These are phyloP conservation scores for Zonotrichia leucophrys DNA, from an alignment of 2,113 vertebrate species.

Conservation along the genomic window DNA sequence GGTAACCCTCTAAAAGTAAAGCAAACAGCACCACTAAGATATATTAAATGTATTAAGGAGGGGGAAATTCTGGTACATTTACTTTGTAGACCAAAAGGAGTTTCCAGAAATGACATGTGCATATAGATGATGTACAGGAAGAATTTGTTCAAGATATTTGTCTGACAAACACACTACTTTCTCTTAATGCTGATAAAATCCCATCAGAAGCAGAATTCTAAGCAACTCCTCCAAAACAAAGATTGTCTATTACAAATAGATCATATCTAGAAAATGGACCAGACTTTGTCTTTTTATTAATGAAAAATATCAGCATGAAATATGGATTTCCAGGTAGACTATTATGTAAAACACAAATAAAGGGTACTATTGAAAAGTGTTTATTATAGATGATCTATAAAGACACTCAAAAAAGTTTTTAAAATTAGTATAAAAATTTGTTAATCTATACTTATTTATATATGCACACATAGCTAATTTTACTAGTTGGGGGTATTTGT, in stretches of 20 bases:
- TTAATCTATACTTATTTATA: not conserved
- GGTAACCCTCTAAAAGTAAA: not conserved
- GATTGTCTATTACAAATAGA: not conserved
- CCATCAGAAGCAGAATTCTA: not conserved
- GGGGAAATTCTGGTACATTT: fast-evolving
- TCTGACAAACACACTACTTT: not conserved
- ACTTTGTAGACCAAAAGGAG: not conserved
- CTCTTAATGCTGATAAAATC: not conserved
- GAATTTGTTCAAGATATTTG: not conserved
- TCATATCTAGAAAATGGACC: not conserved
- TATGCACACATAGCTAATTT: not conserved
- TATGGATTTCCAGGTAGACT: not conserved
- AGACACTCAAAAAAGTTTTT: not conserved
- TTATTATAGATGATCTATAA: not conserved
- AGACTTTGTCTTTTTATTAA: not conserved
- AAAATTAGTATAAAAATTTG: not conserved
- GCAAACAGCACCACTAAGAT: not conserved
- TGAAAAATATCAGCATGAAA: not conserved
- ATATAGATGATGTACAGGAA: not conserved
- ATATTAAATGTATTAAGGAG: not conserved
- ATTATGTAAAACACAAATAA: not conserved
- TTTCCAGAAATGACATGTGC: not conserved
- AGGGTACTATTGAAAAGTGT: not conserved
- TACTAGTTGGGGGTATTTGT: not conserved
- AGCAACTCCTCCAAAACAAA: not conserved